These are phyloP conservation scores for Trogon surrucura DNA, from an alignment of 2,113 vertebrate species.

Conservation along the genomic window DNA sequence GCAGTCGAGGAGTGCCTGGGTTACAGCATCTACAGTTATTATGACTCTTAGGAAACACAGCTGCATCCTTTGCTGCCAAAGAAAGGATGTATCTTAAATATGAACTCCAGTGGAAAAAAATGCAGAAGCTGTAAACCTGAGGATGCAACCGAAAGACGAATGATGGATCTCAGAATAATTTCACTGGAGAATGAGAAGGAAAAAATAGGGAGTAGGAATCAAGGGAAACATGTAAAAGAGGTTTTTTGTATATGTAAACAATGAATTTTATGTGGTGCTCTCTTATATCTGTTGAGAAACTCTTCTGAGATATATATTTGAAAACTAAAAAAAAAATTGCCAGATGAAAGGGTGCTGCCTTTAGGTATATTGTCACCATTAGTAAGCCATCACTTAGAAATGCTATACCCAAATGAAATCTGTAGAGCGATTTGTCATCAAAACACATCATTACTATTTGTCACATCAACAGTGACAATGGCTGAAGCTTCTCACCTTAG, in stretches of 20 bases:
- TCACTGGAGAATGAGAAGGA: background rate
- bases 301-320: background rate
- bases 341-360: background rate
- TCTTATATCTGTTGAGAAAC: background rate
- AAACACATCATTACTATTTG: background rate
- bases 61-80: background rate
- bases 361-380: background rate
- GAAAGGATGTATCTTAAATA: background rate
- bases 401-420: background rate
- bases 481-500: background rate
- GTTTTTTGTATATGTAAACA: background rate
- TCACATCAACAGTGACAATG: background rate
- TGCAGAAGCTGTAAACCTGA: background rate
- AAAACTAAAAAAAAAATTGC: background rate
- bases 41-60: background rate
- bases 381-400: background rate
- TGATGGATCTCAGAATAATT: background rate
- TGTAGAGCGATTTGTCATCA: background rate
- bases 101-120: background rate
- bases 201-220: background rate
- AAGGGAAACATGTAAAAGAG: background rate
- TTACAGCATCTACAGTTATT: background rate
- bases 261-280: background rate
- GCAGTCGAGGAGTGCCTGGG: background rate
- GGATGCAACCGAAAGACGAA: background rate